A percentile compares a stretch with the other conserved stretches of the same genome.
phyloP scores from a whole-genome alignment of 2,797 vertebrate genomes.

The Malacoctenus gilli region DNA sequence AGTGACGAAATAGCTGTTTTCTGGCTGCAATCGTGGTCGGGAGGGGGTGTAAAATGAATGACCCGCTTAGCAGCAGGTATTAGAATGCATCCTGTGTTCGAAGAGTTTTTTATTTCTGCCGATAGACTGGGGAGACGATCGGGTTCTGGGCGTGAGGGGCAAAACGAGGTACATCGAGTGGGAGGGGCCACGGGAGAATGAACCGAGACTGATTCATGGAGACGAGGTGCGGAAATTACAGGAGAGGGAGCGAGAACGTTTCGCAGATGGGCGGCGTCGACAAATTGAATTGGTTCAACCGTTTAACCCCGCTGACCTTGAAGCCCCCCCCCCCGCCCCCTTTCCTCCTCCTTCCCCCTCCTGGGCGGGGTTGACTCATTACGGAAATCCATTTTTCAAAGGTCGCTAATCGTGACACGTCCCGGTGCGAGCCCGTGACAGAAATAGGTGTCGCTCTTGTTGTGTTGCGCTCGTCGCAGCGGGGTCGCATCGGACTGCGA shows the following conservation, averaged over 20 bases:
- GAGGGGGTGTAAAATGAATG: conserved; percentile 60
- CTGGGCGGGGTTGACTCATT: no score
- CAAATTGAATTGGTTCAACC: not conserved
- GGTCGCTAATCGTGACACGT: no score
- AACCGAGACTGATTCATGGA: conserved; percentile 19
- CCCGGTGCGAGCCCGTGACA: no score
- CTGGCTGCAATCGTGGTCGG: conserved; percentile 66
- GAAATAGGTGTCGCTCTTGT: no score
- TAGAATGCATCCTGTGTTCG: conserved; percentile 43
- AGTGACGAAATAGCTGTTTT: conserved; percentile 67
- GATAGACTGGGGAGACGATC: conserved; percentile 20
- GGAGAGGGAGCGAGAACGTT: not conserved
- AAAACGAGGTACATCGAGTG: conserved; percentile 3
- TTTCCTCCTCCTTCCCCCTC: no score
- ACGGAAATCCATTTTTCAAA: no score
- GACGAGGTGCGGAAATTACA: conserved; percentile 1
- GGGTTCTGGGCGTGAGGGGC: conserved; percentile 28
- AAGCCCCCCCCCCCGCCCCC: no score
- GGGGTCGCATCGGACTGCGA: no score
- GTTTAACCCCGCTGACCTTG: no score
- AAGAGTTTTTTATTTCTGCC: conserved; percentile 31
- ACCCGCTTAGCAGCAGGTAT: conserved; percentile 46
- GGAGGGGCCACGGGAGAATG: conserved; percentile 26
- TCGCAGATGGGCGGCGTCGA: conserved; percentile 11
- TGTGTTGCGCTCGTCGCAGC: no score